These are phyloP conservation scores for Apistogramma diplotaenia DNA, from an alignment of 2,113 vertebrate species.

Conservation along the genomic window DNA sequence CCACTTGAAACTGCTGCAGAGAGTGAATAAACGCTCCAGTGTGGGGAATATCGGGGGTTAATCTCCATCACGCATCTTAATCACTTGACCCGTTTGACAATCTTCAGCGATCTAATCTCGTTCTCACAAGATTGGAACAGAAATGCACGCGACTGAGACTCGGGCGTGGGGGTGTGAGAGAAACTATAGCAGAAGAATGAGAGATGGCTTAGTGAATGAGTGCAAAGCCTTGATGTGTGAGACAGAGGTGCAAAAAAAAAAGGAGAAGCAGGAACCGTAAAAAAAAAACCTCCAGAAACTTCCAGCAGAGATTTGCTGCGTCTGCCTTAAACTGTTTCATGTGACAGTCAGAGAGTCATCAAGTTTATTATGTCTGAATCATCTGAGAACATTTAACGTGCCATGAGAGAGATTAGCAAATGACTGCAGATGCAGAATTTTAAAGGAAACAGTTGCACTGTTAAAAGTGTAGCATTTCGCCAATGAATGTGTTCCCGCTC, in stretches of 20 bases:
- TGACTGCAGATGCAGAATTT: too few relatives aligned
- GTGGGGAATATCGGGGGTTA: neutral
- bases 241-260: neutral
- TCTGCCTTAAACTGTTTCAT: neutral
- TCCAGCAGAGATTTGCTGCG: conserved; percentile 3
- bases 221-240: conserved; percentile 26
- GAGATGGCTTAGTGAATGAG: neutral
- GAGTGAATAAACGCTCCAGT: neutral
- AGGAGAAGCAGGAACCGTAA: neutral
- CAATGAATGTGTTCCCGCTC: neutral
- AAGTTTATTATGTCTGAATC: neutral
- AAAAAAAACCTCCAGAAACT: neutral
- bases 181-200: neutral
- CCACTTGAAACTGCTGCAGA: neutral
- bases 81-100: neutral
- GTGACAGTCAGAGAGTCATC: neutral
- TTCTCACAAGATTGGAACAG: neutral
- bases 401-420: neutral
- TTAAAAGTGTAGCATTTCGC: neutral
- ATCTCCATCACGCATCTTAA: neutral
- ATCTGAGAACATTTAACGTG: neutral
- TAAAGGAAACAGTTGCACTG: too few relatives aligned
- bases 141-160: neutral
- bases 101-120: neutral
- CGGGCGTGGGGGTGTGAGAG: neutral